These are phyloP conservation scores for Lypha dubia DNA, from an alignment of 2,888 invertebrate genomes.

Conservation along the genomic window DNA sequence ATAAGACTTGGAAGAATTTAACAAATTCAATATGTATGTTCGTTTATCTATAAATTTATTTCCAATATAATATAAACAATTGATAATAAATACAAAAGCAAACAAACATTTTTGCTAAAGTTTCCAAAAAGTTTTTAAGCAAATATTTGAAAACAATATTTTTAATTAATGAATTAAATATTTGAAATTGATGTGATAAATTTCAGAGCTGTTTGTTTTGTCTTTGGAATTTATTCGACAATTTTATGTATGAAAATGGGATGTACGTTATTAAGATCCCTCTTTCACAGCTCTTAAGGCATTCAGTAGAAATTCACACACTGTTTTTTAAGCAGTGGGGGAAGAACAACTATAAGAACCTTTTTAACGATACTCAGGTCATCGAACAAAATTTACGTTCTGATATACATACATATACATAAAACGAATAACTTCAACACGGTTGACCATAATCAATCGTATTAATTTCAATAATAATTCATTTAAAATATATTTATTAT, in stretches of 20 bases:
- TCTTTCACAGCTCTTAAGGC: no score
- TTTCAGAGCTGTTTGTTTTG: background rate
- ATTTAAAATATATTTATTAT: no score
- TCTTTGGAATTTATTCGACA: background rate
- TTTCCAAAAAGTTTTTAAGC: constrained; percentile 15
- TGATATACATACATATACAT: no score
- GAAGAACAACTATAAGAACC: no score
- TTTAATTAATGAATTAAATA: constrained; percentile 41
- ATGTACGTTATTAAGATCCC: no score
- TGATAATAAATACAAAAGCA: background rate
- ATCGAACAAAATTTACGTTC: no score
- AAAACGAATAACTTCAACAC: no score
- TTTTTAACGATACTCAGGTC: no score
- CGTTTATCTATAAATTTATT: constrained; percentile 48
- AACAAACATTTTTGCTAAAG: constrained; percentile 4
- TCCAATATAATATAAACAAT: constrained; percentile 33
- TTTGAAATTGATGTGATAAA: constrained; percentile 36
- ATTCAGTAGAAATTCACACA: no score
- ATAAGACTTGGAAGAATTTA: constrained; percentile 27
- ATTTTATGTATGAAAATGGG: background rate
- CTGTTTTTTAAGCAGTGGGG: no score
- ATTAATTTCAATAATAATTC: no score
- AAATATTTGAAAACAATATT: constrained; percentile 39
- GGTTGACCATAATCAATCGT: no score
- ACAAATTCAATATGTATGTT: constrained; percentile 44